Base-by-base conservation (phyloP, 2,888 invertebrate genomes). In the Catocala fraxini region DNA sequence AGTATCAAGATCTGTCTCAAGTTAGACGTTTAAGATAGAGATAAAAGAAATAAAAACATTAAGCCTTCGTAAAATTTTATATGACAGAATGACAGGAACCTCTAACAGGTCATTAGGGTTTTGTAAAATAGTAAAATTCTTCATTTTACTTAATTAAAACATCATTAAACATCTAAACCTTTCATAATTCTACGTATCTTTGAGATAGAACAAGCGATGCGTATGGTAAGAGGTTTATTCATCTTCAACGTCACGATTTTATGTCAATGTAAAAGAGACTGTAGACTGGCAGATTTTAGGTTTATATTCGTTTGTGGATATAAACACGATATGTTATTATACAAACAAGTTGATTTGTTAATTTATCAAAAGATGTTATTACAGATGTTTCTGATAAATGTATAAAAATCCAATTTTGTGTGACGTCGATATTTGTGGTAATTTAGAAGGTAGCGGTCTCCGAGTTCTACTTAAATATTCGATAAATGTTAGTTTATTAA, bases 351-450 rank as follows among this genome's bases (percentile, higher is more conserved):
- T 56, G 45, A 67, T 63, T 64, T 49, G 75, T 79, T 79, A 83
- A 84, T 80, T 77, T 79, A 82, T 84, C 78, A 76, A 78, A 73
- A 63, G 77, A 77, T 70, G 77, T 81, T 80, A 83, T 83, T 80
- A 86, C 79, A 80, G 82, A 83, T 84, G 84, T 82, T 75, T 77
- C 71, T 76, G 80, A 82, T 85, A 83, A 84, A 83, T 81, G 76
- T 74, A 71, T 78, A 64, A 77, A 75, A 82, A 83, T 80, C 84
- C 82, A 86, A 88, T 87, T 86, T 85, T 82, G 83, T 83, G 63
- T 75, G 77, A 82, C 80, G 81, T 84, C 79, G 78, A 77, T 79
- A 82, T 77, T 82, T 82, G 71, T 60, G 82, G 84, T 85, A 82
- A 79, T 80, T 79, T 78, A 74, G 71, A 80, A 79, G 46, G 77